Evolutionary conservation across 2,797 vertebrate species (phyloP).

Genomic region (Helicolenus hilgendorfi): DNA sequence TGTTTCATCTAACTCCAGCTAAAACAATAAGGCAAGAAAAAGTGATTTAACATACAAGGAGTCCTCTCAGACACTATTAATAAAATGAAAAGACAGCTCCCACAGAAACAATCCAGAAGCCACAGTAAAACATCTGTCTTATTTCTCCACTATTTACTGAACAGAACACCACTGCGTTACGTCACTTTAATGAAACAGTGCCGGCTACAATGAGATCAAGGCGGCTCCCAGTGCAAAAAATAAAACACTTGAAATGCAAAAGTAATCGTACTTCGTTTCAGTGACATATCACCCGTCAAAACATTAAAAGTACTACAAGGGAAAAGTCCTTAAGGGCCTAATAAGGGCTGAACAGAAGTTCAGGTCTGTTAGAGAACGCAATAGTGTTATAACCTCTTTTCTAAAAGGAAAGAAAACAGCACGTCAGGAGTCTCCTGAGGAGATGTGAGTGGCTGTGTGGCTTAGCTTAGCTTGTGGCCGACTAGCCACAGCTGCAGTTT

Average conservation of each 20-base stretch:
- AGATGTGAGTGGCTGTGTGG: not conserved
- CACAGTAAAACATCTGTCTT: not conserved
- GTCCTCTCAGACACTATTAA: not conserved
- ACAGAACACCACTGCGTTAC: conserved; percentile 13
- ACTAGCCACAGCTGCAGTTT: not conserved
- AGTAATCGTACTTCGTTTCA: conserved; percentile 11
- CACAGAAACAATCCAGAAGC: not conserved
- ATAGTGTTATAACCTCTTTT: conserved; percentile 3
- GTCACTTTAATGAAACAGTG: conserved; percentile 29
- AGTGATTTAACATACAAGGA: not conserved
- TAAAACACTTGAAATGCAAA: conserved; percentile 14
- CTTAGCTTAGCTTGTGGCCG: not conserved
- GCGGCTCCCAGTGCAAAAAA: not conserved
- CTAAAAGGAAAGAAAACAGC: not conserved
- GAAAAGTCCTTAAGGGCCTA: not conserved
- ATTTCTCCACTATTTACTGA: not conserved
- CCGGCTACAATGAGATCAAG: conserved; percentile 32
- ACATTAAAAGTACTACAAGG: not conserved
- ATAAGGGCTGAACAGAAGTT: conserved; percentile 26
- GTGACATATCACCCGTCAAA: conserved; percentile 24
- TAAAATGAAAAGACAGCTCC: not conserved
- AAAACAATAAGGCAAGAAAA: not conserved
- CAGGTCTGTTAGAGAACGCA: not conserved
- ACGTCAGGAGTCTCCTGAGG: not conserved
- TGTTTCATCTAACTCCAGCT: not conserved